Percentiles rank a stretch among this genome's conserved stretches.
These are phyloP conservation scores for Enteromius thamalakanensis DNA, from an alignment of 2,797 vertebrate species.

Conservation along the genomic window DNA sequence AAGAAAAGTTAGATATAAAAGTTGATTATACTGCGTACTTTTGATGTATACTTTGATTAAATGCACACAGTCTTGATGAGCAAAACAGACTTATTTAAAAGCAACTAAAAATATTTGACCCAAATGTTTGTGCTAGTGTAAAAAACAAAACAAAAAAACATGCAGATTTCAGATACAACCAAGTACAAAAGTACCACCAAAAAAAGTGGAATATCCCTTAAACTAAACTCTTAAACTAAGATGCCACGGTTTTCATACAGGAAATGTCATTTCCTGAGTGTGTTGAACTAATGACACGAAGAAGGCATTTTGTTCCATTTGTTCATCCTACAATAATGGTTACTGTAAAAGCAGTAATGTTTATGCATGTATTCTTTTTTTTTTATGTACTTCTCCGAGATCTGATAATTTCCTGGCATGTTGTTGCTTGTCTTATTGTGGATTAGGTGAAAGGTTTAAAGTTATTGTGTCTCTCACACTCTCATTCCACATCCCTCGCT, in stretches of 20 bases:
- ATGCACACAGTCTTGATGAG: neutral
- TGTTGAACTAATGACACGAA: neutral
- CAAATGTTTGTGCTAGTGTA: neutral
- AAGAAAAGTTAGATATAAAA: no score
- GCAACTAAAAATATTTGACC: neutral
- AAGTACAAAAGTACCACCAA: neutral
- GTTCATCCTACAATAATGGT: neutral
- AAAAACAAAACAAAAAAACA: no score
- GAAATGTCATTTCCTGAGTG: neutral
- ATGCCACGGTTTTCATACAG: neutral
- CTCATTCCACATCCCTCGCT: neutral
- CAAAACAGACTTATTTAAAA: neutral
- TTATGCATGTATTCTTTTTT: neutral
- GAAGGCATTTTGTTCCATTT: neutral
- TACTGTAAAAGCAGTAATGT: neutral
- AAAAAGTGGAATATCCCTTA: neutral
- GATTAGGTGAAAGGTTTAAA: constrained; percentile 40
- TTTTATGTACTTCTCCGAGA: neutral
- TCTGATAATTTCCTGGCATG: constrained; percentile 33
- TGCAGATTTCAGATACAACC: neutral
- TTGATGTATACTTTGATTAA: neutral
- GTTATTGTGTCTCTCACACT: constrained; percentile 20
- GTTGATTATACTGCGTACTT: no score
- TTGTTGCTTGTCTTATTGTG: constrained; percentile 26
- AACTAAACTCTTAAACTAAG: neutral